Percentiles rank a stretch among this genome's conserved stretches.
phyloP scores from a whole-genome alignment of 1,140 invertebrate species.

The Gonioctena quinquepunctata region DNA sequence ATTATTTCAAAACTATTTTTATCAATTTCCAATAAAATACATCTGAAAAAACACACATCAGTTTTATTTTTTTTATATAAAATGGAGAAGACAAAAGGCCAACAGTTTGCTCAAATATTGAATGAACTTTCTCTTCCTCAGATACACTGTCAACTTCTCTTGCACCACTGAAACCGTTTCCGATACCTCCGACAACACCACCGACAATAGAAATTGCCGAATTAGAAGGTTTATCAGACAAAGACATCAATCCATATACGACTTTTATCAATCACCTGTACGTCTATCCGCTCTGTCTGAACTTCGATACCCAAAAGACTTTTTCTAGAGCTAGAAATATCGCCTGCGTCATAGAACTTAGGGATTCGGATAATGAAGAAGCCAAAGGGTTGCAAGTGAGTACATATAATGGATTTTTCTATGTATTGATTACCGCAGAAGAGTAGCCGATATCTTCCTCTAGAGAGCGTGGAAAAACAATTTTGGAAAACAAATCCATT shows the following conservation, averaged over 20 bases:
- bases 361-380: conserved; percentile 75
- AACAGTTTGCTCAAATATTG: background rate
- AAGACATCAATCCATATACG: conserved; percentile 76
- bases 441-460: too few species aligned
- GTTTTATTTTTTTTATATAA: background rate
- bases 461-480: too few species aligned
- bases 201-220: conserved; percentile 83
- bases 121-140: conserved; percentile 51
- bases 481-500: too few species aligned
- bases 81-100: too few species aligned
- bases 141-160: conserved; percentile 81
- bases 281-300: conserved; percentile 83
- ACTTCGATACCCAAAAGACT: conserved; percentile 90
- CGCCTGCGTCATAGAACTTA: conserved; percentile 82
- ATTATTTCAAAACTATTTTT: too few species aligned
- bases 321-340: conserved; percentile 89
- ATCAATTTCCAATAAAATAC: too few species aligned
- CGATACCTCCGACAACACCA: conserved; percentile 70
- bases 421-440: too few species aligned
- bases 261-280: conserved; percentile 87
- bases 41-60: background rate
- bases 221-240: conserved; percentile 73
- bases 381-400: conserved; percentile 70
- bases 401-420: too few species aligned
- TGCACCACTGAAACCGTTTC: conserved; percentile 80